Percentiles rank a stretch among this genome's conserved stretches.
Evolutionary conservation across 1,140 invertebrate genomes (phyloP).

Genomic region (Drosophila serrata): DNA sequence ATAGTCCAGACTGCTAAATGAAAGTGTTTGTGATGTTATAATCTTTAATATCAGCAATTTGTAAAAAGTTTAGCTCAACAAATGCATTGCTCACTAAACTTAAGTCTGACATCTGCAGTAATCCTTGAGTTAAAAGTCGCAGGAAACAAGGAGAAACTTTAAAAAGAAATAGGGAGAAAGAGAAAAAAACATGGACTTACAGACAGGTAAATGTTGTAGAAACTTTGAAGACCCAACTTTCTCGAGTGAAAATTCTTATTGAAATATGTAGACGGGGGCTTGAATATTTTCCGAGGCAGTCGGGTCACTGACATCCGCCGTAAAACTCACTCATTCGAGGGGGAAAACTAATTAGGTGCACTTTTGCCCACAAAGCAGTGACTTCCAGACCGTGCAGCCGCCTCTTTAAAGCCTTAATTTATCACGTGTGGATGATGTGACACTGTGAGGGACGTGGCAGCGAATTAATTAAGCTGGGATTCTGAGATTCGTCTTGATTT

Average conservation of each 20-base stretch:
- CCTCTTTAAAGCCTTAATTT: conserved; percentile 3
- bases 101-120: conserved; percentile 18
- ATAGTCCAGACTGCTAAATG: not conserved
- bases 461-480: conserved; percentile 22
- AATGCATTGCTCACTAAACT: conserved; percentile 3
- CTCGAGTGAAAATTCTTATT: conserved; percentile 13
- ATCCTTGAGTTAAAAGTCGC: conserved; percentile 3
- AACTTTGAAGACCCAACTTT: conserved; percentile 35
- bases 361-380: not conserved
- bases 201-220: conserved; percentile 16
- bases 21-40: not conserved
- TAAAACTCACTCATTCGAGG: not conserved
- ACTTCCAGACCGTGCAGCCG: not conserved
- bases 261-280: conserved; percentile 20
- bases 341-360: conserved; percentile 22
- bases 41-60: not conserved
- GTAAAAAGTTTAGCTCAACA: not conserved
- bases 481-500: not conserved
- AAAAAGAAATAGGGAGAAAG: conserved; percentile 1
- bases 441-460: conserved; percentile 4
- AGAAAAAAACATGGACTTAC: not conserved
- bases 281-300: not conserved
- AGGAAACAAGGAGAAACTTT: conserved; percentile 11
- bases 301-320: conserved; percentile 15
- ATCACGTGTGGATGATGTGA: conserved; percentile 3